Evolutionary conservation across 2,113 vertebrate species (phyloP), one percentile per base, ranked within the genome.

Genomic region (Colius striatus): DNA sequence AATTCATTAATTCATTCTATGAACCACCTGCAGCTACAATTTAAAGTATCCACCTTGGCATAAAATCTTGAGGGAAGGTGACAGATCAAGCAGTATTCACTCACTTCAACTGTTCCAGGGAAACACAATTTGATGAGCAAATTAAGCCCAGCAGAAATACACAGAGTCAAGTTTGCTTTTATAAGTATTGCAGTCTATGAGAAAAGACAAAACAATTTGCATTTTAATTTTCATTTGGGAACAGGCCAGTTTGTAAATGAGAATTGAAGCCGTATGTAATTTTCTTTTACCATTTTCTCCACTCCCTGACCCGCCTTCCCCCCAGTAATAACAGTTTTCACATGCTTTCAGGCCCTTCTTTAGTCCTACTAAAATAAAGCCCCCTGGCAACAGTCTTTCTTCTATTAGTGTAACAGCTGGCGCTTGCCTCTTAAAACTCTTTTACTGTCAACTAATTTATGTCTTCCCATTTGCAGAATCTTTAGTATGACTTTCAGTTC

Each of bases 391-490:
- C 38, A 1, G 0, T 74, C 88, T 92, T 92, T 82, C 54, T 91
- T 89, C 57, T 78, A 50, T 84, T 75, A 92, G 54, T 16, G 29
- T 5, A 82, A 80, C 87, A 97, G 89, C 87, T 95, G 87, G 66
- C 82, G 45, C 58, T 87, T 36, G 22, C 71, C 91, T 94, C 54
- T 82, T 89, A 75, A 95, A 96, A 95, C 82, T 91, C 77, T 54
- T 94, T 89, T 57, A 54, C 50, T 87, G 48, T 75, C 87, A 94
- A 61, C 45, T 68, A 86, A 72, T 36, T 50, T 43, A 55, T 68
- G 50, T 66, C 4, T 8, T 73, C 50, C 48, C 22, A 43, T 61
- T 38, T 84, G 66, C 89, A 79, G 66, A 70, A 66, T 70, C 76
- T 57, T 47, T 87, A 32, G 57, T 38, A 32, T 5, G 58, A 57